Base-by-base conservation (phyloP, 2,113 vertebrate genomes). In the Pelmatolapia mariae region DNA sequence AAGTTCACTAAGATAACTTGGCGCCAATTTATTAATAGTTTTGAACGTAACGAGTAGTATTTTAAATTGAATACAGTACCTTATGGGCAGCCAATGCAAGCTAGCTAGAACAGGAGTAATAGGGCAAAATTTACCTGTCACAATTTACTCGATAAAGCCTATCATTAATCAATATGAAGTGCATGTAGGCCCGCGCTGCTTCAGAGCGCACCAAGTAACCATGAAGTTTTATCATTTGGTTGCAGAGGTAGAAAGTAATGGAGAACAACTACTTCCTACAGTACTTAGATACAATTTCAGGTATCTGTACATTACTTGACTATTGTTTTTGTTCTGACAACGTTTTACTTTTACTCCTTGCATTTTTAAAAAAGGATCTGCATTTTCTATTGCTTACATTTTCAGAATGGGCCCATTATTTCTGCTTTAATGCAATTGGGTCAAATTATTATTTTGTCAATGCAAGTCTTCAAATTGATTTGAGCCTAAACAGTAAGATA, bases 221-320 rank as follows among this genome's bases (percentile, higher is more conserved):
- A 24, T 56, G 22, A 56, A 24, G 53, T 1, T n/a, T n/a, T n/a
- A n/a, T n/a, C n/a, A n/a, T n/a, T n/a, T n/a, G n/a, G n/a, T n/a
- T n/a, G n/a, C n/a, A 13, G 22, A 56, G 6, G 53, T 0, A 0
- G 4, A 56, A 56, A 56, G 22, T 56, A 56, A 56, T 24, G 53
- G 11, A 56, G 54, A 56, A 56, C 2, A 56, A 26, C 11, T 26
- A 1, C 54, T 13, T 56, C 53, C 53, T 56, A 24, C 53, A 7
- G 53, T 56, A 31, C 2, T 31, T 31, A 31, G 31, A 31, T 31
- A 56, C 11, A 56, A 26, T 56, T 56, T 56, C 54, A 56, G 1
- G 0, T 3, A 24, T 56, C 53, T 56, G 53, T 56, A 56, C 22
- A 56, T 56, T 56, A 8, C 1, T 26, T 56, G 1, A 56, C 22